Evolutionary conservation across 2,113 vertebrate genomes (phyloP), one percentile per base, ranked within the genome.

Genomic region (Chionis minor): DNA sequence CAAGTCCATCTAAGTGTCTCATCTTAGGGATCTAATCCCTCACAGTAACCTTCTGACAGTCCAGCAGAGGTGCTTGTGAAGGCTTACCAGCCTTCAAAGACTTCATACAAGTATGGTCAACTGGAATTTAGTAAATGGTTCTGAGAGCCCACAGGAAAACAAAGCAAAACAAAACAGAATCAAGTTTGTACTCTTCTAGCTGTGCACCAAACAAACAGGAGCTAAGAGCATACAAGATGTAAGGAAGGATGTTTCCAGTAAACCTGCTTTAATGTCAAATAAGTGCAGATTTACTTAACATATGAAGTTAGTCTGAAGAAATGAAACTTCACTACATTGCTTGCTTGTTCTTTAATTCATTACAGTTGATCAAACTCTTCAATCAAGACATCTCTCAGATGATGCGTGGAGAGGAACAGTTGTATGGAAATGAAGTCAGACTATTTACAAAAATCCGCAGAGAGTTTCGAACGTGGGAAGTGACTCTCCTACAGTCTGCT

Each of bases 351-450:
- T 66, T n/a, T 3, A 5, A 85, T 88, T 74, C 51, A n/a, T 61
- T 86, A 28, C 95, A 99, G 99, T 85, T 99, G 98, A 96, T 99
- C 32, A 98, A 98, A 14, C 9, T 62, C 0, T 99, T 99, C 95
- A 99, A 92, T 49, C 95, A 97, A 6, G 98, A 98, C 14, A 95
- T 98, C 67, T 77, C 66, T 44, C 96, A 11, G 49, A 69, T 97
- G 75, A 79, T 93, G 0, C n/a, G 40, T 27, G 99, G 99, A 49
- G 99, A 99, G 42, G 99, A 99, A 45, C 73, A 94, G 5, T 88
- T 98, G 10, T 62, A 67, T 45, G 77, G 66, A 8, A 35, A 93
- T 0, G 79, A 94, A 1, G 19, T 69, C 33, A 98, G 98, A 24
- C 93, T 99, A 14, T 98, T 98, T 56, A 96, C 98, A 35, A 86